Base-by-base conservation (phyloP, 92 coral and sea anemone genomes). In the Phymanthus crucifer region DNA sequence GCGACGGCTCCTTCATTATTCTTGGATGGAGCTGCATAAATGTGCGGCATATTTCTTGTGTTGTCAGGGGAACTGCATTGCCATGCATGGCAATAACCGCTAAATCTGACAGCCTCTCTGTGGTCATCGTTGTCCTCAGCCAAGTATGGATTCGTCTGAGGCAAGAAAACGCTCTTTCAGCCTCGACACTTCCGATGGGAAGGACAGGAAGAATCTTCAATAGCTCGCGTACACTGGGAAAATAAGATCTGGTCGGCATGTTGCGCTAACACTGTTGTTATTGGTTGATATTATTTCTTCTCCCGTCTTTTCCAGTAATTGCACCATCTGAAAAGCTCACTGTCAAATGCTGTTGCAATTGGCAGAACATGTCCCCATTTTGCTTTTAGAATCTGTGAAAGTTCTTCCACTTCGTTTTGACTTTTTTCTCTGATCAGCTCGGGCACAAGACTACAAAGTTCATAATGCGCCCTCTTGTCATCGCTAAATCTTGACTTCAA, bases 401-500 rank as follows among this genome's bases (percentile, higher is more conserved):
- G 83, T 40, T 78, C 64, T 32, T 43, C 58, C 11, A 34, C 70
- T 50, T 35, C 79, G 11, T 81, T 72, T 83, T 83, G 71, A 66
- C 61, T 67, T 83, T 87, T 82, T 34, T 77, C 37, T 81, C 76
- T 77, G 80, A 79, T 74, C 69, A 85, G 72, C 85, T 73, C 76
- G 10, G 90, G 90, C 78, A 86, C 74, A 52, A 86, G 90, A 65
- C 86, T 78, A 76, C 79, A 87, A 34, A 46, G 83, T 78, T 87
- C 87, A 78, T 87, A 87, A 74, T 80, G 85, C 43, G 85, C 86
- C 66, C 83, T 71, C 89, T 86, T 86, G 72, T 86, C 86, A 40
- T 87, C 76, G 84, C 89, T 84, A 82, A 72, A 84, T 48, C 86
- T 78, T 78, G 86, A 70, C 84, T 84, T 84, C 77, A 84, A 71